A percentile compares a stretch with the other conserved stretches of the same genome.
Conservation (phyloP, 1,140 invertebrate genomes). For the Achatina immaculata region DNA sequence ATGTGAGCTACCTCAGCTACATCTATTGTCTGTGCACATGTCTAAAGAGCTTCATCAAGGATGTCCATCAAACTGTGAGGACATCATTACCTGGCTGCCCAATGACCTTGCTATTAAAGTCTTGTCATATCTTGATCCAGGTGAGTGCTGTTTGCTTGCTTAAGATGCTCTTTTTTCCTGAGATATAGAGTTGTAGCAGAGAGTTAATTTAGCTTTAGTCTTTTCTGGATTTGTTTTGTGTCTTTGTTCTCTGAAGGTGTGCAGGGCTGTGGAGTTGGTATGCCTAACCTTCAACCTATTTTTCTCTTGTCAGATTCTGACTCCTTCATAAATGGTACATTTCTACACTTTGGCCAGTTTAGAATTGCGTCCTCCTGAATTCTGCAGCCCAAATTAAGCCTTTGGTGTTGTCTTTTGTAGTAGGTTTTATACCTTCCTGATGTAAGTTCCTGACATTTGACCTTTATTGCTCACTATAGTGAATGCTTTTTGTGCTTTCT, state of each 20-base stretch:
- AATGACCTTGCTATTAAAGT: constrained; percentile 69
- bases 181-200: background rate
- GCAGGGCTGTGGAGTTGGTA: background rate
- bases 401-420: too few species aligned
- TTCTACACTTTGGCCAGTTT: too few species aligned
- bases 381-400: too few species aligned
- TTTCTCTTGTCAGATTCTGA: too few species aligned
- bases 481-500: too few species aligned
- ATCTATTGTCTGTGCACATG: constrained; percentile 71
- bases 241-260: background rate
- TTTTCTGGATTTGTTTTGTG: background rate
- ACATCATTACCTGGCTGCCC: constrained; percentile 73
- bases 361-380: too few species aligned
- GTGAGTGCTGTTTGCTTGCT: constrained; percentile 49
- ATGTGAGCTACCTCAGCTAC: constrained; percentile 71
- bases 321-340: too few species aligned
- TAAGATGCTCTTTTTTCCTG: constrained; percentile 5
- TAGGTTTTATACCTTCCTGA: too few species aligned
- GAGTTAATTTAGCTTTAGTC: background rate
- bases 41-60: constrained; percentile 69
- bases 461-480: too few species aligned
- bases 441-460: too few species aligned
- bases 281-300: background rate
- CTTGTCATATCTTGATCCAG: constrained; percentile 74
- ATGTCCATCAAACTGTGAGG: constrained; percentile 73